These are phyloP conservation scores for Hetaerina titia DNA, from an alignment of 2,888 invertebrate genomes.

Conservation along the genomic window DNA sequence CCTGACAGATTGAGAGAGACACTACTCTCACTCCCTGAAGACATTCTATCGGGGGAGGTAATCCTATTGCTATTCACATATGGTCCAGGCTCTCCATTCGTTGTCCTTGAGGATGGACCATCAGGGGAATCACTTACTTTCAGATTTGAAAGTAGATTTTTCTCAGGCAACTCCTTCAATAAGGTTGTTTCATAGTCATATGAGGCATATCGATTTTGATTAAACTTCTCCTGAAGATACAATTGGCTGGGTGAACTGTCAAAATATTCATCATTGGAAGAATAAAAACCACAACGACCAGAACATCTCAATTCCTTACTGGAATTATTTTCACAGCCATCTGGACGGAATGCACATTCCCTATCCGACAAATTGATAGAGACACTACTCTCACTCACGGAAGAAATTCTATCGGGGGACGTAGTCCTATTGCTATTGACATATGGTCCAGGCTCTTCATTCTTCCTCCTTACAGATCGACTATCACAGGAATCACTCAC, in stretches of 20 bases:
- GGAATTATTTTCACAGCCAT: not conserved
- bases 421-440: no score
- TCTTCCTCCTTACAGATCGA: not conserved
- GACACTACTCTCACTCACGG: no score
- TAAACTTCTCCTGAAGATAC: not conserved
- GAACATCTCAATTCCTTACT: not conserved
- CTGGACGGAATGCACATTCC: not conserved
- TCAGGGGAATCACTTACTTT: not conserved
- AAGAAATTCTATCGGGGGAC: no score
- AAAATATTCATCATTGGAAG: not conserved
- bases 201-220: not conserved
- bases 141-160: not conserved
- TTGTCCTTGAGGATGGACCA: not conserved
- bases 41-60: no score
- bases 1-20: no score
- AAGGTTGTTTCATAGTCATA: not conserved
- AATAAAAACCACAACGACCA: not conserved
- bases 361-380: no score
- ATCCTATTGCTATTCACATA: no score
- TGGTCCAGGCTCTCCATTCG: no score
- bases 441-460: no score
- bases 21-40: no score
- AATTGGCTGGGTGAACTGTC: not conserved
- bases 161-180: not conserved
- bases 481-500: not conserved